Base-by-base conservation (phyloP, 2,888 invertebrate species). In the Hybos culiciformis region DNA sequence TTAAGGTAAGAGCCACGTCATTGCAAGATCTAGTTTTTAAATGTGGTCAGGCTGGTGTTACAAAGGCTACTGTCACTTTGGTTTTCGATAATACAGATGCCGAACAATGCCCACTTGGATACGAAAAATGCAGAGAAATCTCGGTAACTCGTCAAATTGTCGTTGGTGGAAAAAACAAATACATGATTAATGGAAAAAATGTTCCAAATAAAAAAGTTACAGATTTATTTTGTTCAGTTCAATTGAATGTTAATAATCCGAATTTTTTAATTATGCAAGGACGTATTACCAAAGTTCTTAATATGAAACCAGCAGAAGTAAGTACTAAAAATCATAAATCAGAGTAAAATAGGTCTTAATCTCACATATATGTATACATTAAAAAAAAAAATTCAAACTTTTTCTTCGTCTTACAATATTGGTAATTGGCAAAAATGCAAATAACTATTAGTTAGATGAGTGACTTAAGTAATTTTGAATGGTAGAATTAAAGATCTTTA, bases 201-300 rank as follows among this genome's bases (percentile, higher is more conserved):
- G 93, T 91, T 0, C 84, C 83, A 50, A 91, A 91, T 67, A 90
- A 86, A 59, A 73, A 86, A 53, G 87, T 97, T 2, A 80, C 82
- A 32, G 98, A 98, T 66, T 70, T 99, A 60, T 98, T 98, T 67
- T 88, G 92, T 55, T 92, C 94, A 0, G 84, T 98, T 6, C 94
- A 96, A 61, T 71, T 98, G 31, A 99, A 99, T 60, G 92, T 99
- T 3, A 98, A 98, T 69, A 98, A 98, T 70, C 98, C 98, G 0
- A 96, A 98, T 65, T 98, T 97, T 68, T 76, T 98, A 26, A 98
- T 99, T 57, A 97, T 98, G 97, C 98, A 98, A 72, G 98, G 98
- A 0, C 77, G 93, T 50, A 94, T 98, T 52, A 97, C 97, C 2
- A 97, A 98, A 71, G 97, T 99, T 3, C 71, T 98, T 20, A 97